Percentiles rank a stretch among this genome's conserved stretches.
Evolutionary conservation across 2,797 vertebrate genomes (phyloP).

Genomic region (Glyptemys insculpta): DNA sequence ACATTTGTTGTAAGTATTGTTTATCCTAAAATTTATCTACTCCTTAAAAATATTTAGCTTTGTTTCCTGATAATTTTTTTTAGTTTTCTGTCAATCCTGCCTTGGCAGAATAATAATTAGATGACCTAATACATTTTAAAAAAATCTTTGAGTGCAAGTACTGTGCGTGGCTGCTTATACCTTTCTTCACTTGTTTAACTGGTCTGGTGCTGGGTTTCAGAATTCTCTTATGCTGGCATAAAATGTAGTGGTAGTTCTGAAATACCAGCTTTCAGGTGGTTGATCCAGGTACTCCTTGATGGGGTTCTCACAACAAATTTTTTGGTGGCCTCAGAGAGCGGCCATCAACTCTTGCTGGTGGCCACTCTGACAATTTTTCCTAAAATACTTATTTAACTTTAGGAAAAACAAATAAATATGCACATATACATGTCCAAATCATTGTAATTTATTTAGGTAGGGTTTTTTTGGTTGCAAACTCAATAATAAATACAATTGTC

Average conservation of each 20-base stretch:
- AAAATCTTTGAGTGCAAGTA: background rate
- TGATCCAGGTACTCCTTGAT: background rate
- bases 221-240: background rate
- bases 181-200: background rate
- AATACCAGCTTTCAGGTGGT: background rate
- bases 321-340: no score
- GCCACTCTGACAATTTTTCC: no score
- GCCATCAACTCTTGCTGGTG: no score
- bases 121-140: background rate
- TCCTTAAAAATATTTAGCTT: background rate
- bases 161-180: background rate
- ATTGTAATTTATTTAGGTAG: no score
- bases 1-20: background rate
- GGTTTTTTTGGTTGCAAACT: no score
- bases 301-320: no score
- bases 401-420: no score
- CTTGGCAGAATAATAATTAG: background rate
- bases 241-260: background rate
- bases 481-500: no score
- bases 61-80: background rate
- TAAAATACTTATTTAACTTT: no score
- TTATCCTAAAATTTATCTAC: background rate
- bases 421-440: no score
- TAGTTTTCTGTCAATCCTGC: background rate
- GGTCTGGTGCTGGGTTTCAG: background rate